Conservation (phyloP, 2,113 vertebrate species). For the Bagarius yarrelli region DNA sequence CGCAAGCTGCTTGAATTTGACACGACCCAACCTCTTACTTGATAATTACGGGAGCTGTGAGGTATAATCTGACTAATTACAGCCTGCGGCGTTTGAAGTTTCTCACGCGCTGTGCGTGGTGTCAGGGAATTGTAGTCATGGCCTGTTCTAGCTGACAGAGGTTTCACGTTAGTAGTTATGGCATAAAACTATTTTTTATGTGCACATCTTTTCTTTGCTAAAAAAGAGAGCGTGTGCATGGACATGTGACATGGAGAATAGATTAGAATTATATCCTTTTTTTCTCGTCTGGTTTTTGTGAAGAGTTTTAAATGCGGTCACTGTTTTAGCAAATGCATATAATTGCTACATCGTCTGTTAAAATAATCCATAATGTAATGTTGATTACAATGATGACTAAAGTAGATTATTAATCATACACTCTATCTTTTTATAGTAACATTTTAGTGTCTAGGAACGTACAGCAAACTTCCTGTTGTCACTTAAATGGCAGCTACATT, state of each 20-base stretch:
- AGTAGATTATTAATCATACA: not conserved
- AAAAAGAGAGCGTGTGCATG: not conserved
- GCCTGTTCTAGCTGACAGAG: slow-evolving; percentile 19
- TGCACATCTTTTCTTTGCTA: slow-evolving; percentile 13
- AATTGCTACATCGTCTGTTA: not conserved
- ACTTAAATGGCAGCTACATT: not conserved
- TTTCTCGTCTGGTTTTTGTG: not conserved
- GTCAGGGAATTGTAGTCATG: slow-evolving; percentile 31
- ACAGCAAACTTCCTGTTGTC: not conserved
- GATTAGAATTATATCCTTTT: too few relatives aligned
- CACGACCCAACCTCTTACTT: slow-evolving; percentile 34
- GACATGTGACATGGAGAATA: too few relatives aligned
- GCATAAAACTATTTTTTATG: slow-evolving; percentile 5
- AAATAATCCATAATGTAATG: not conserved
- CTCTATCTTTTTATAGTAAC: not conserved
- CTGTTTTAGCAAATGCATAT: not conserved
- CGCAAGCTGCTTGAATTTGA: slow-evolving; percentile 14
- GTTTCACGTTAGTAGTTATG: not conserved
- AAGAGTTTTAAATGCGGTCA: not conserved
- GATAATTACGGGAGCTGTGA: slow-evolving; percentile 29
- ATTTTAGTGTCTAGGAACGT: not conserved
- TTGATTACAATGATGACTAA: not conserved
- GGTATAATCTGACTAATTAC: slow-evolving; percentile 40
- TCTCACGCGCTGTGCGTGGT: slow-evolving; percentile 14
- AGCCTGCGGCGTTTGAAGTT: slow-evolving; percentile 13